Conservation (phyloP, 2,797 vertebrate genomes). For the Intellagama lesueurii region DNA sequence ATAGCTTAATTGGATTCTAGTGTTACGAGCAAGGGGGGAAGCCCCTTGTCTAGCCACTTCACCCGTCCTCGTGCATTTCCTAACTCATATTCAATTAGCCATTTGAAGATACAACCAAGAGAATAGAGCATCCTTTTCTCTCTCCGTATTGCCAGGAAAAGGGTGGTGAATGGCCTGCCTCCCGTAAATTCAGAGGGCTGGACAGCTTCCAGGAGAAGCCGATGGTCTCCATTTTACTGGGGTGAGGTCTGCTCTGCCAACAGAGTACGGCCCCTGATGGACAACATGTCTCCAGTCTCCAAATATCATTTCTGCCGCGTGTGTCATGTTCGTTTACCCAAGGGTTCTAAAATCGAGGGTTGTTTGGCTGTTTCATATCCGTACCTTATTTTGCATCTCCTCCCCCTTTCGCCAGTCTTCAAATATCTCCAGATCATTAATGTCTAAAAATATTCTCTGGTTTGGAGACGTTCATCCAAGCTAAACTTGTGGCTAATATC, state of each 20-base stretch:
- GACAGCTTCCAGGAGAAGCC: background rate
- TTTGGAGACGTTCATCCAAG: background rate
- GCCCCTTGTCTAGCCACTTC: no score
- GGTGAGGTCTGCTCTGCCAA: background rate
- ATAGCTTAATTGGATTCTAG: background rate
- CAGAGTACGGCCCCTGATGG: background rate
- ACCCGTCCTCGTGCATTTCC: background rate
- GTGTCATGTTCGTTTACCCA: background rate
- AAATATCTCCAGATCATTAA: background rate
- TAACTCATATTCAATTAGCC: background rate
- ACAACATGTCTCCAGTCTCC: background rate
- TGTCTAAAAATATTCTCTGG: slow-evolving; percentile 30
- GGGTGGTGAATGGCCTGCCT: slow-evolving; percentile 14
- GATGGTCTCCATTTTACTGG: slow-evolving; percentile 16
- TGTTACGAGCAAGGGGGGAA: background rate
- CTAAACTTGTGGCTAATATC: slow-evolving; percentile 20
- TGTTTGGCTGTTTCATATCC: slow-evolving; percentile 18
- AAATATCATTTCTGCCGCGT: slow-evolving; percentile 10
- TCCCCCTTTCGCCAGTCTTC: background rate
- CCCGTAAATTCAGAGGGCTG: slow-evolving; percentile 12
- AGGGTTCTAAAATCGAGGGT: background rate
- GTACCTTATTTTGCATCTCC: slow-evolving; percentile 12
- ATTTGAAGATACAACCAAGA: slow-evolving; percentile 2
- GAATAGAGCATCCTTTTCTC: background rate
- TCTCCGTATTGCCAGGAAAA: slow-evolving; percentile 12